These are phyloP conservation scores for Beris morrisii DNA, from an alignment of 2,888 invertebrate genomes.

Conservation along the genomic window DNA sequence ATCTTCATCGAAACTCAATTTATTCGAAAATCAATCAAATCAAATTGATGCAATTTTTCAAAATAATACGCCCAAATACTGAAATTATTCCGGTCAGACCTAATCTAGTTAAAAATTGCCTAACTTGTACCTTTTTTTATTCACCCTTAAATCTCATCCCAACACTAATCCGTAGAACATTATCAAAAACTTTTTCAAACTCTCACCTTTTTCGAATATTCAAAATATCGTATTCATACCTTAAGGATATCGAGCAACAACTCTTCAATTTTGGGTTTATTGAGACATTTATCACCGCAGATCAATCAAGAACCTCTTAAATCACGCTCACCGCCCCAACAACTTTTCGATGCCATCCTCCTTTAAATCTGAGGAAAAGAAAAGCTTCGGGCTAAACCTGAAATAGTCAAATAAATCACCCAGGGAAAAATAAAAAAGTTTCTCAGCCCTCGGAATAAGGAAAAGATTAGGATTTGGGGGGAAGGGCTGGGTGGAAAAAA, in stretches of 20 bases:
- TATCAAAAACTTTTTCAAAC: not conserved
- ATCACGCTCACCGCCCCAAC: slow-evolving; percentile 22
- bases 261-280: slow-evolving; percentile 12
- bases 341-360: slow-evolving; percentile 7
- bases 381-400: slow-evolving; percentile 3
- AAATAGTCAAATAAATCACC: slow-evolving; percentile 30
- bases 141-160: not conserved
- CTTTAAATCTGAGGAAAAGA: too few relatives aligned
- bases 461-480: too few relatives aligned
- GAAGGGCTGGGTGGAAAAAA: not conserved
- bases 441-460: slow-evolving; percentile 1
- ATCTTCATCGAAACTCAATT: slow-evolving; percentile 1
- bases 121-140: slow-evolving; percentile 18
- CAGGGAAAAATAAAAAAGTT: slow-evolving; percentile 22
- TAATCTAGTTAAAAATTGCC: slow-evolving; percentile 19
- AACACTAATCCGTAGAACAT: not conserved
- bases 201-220: not conserved
- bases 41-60: slow-evolving; percentile 2
- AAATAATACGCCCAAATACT: too few relatives aligned
- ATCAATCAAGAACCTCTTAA: slow-evolving; percentile 26
- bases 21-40: slow-evolving; percentile 15
- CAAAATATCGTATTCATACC: slow-evolving; percentile 2
- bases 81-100: too few relatives aligned
- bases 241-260: not conserved
- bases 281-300: slow-evolving; percentile 23